Evolutionary conservation across 2,113 vertebrate species (phyloP).

Genomic region (Otolemur garnettii): DNA sequence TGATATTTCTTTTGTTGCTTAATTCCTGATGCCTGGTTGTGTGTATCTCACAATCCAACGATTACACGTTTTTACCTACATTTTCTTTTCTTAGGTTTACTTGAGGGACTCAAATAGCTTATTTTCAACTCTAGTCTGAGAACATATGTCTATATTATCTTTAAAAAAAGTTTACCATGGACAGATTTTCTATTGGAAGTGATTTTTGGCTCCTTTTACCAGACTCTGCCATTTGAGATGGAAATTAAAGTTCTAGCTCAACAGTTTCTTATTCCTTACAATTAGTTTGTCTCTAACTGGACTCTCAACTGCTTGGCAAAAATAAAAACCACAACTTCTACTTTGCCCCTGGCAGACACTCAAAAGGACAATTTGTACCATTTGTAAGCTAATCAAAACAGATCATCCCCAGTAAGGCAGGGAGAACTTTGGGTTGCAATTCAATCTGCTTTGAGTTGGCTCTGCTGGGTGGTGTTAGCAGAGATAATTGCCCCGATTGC

Average conservation of each 20-base stretch:
- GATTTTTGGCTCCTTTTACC: background rate
- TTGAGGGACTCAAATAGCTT: background rate
- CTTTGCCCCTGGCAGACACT: constrained; percentile 52
- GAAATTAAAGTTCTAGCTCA: constrained; percentile 30
- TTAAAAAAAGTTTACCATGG: background rate
- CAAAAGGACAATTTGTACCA: constrained; percentile 52
- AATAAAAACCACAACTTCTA: constrained; percentile 46
- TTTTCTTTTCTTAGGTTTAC: background rate
- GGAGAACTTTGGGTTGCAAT: constrained; percentile 37
- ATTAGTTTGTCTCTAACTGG: constrained; percentile 50
- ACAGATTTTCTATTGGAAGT: background rate
- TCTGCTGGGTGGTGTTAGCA: background rate
- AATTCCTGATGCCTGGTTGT: background rate
- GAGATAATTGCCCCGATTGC: constrained; percentile 40
- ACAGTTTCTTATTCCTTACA: constrained; percentile 21
- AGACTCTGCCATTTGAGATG: background rate
- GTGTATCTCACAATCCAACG: background rate
- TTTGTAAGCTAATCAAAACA: constrained; percentile 61
- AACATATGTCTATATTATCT: background rate
- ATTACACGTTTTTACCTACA: background rate
- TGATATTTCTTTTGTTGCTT: background rate
- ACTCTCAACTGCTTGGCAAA: constrained; percentile 50
- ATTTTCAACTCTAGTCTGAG: background rate
- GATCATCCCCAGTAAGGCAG: background rate
- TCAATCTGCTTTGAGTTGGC: constrained; percentile 62